Evolutionary conservation across 2,888 invertebrate species (phyloP), one percentile per base, ranked within the genome.

Genomic region (Capitulum mitella): DNA sequence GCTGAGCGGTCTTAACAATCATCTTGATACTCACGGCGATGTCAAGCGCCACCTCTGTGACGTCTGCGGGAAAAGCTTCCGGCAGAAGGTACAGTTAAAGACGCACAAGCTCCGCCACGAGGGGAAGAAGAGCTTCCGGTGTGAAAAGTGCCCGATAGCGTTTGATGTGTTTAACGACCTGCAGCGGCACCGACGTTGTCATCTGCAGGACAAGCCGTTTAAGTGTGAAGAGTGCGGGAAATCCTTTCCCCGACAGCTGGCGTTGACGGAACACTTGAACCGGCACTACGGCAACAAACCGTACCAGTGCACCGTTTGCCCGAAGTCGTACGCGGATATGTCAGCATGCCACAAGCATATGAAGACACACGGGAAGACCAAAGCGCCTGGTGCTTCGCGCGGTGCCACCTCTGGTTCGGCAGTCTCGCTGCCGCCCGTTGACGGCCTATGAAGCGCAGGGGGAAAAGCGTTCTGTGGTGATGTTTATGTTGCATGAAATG

Each of bases 221-320:
- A 2, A 85, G 85, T 64, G 64, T 34, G 19, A 16, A 16, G 34
- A 64, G 64, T 64, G 64, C 64, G 26, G 34, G 5, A 64, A 64
- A 81, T 84, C 84, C 10, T 86, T 85, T 81, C 86, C 86, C 37
- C 82, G 86, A 37, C 84, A 84, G 75, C 85, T 85, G 81, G 85
- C 86, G 77, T 82, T 86, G 22, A 84, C 85, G 48, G 86, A 86
- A 80, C 86, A 87, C 81, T 83, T 84, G 82, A 86, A 86, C 80
- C 79, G 84, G 3, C 86, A 86, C 81, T 84, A 83, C 70, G 86
- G 85, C 5, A 80, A 83, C 16, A 85, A 83, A 78, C 86, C 86
- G 0, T 86, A 85, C 80, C 78, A 82, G 12, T 86, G 86, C 80
- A 14, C 14, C 3, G 2, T 32, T 34, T 64, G 64, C 16, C 2